Base-by-base conservation (phyloP, 1,140 invertebrate genomes). In the Drosophila pseudoobscura region DNA sequence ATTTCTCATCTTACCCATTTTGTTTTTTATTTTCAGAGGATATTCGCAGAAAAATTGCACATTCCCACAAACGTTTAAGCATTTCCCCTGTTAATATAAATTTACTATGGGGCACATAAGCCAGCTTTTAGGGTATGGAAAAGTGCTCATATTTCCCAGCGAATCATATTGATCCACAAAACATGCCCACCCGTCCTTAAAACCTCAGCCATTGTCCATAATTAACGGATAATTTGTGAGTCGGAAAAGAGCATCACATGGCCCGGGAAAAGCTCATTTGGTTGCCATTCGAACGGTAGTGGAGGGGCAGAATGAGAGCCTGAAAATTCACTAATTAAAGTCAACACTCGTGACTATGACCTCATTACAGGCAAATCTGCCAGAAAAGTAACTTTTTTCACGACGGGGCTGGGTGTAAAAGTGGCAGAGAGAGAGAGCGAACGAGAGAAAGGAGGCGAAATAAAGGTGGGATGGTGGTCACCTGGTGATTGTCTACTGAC, bases 311-410 rank as follows among this genome's bases (percentile, higher is more conserved):
- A 17, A 35, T 56, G 56, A 7, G 7, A 29, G 26, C 52, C 55
- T 65, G 31, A 55, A 51, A 70, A 60, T 44, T 63, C 82, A 82
- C 83, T 87, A 87, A 87, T 87, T 87, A 87, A 87, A 88, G 83
- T 88, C 83, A 87, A 87, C 83, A 88, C 83, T 87, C 80, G 83
- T 82, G 77, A 82, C 75, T 83, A 88, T 79, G 83, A 87, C 83
- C 83, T 87, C 83, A 87, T 87, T 87, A 87, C 71, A 72, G 75
- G 72, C 75, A 87, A 83, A 87, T 82, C 78, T 78, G 75, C 70
- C 51, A 39, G 57, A 44, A 46, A 49, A 51, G 49, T 29, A 43
- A 11, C 44, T 41, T 24, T 41, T 24, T 54, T 44, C 47, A 2
- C 22, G 20, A 46, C 4, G 24, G 24, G 3, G 5, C 4, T 26